These are phyloP conservation scores for Mirza zaza DNA, from an alignment of 2,113 vertebrate genomes.

Conservation along the genomic window DNA sequence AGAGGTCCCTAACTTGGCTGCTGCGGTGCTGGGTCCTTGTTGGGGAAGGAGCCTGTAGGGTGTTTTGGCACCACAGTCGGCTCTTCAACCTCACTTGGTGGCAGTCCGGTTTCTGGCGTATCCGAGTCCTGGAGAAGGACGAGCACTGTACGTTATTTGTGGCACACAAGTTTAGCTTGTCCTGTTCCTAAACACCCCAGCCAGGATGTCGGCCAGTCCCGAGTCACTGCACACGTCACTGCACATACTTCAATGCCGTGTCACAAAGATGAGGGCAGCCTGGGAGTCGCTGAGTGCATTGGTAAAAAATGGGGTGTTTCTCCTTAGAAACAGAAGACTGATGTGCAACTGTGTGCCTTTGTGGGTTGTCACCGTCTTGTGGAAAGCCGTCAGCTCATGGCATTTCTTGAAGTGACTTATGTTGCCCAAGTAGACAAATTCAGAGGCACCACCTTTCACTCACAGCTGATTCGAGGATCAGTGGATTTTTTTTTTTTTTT, in stretches of 20 bases:
- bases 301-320: background rate
- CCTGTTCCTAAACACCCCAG: accelerated
- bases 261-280: background rate
- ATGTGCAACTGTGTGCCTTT: accelerated
- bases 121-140: background rate
- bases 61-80: background rate
- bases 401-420: background rate
- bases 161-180: background rate
- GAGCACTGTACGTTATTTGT: background rate
- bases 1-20: background rate
- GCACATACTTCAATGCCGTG: accelerated
- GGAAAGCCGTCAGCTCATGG: background rate
- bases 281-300: accelerated
- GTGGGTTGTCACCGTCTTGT: background rate
- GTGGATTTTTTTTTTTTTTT: background rate
- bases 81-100: background rate
- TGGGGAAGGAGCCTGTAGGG: background rate
- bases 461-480: background rate
- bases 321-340: background rate
- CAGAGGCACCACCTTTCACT: accelerated
- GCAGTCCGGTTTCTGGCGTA: background rate
- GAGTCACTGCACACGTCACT: accelerated
- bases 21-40: no score
- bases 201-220: background rate
- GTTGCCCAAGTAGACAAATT: background rate